A percentile compares a stretch with the other conserved stretches of the same genome.
phyloP scores from a whole-genome alignment of 2,888 invertebrate species.

The Phasia obesa region DNA sequence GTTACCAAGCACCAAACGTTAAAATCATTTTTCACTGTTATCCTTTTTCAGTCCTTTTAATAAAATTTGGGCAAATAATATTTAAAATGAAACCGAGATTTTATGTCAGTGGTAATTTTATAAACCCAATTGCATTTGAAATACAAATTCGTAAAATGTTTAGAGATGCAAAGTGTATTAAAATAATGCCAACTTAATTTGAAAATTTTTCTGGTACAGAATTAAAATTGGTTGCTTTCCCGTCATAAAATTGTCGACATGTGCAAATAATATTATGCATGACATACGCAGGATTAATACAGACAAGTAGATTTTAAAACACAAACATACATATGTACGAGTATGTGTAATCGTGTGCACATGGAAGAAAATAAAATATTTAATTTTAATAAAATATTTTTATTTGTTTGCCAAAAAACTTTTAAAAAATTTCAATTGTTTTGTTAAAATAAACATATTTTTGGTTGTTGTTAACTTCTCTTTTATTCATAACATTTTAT shows the following conservation, averaged over 20 bases:
- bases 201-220: neutral
- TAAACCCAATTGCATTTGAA: neutral
- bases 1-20: neutral
- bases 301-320: neutral
- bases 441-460: neutral
- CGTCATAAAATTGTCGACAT: neutral
- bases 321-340: neutral
- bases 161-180: neutral
- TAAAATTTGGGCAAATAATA: neutral
- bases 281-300: no score
- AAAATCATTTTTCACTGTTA: neutral
- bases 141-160: neutral
- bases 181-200: neutral
- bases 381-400: constrained; percentile 6
- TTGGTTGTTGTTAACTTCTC: neutral
- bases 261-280: constrained; percentile 2
- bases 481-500: no score
- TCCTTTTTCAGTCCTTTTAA: neutral
- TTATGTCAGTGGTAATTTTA: neutral
- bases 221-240: constrained; percentile 15
- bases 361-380: neutral
- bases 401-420: constrained; percentile 12
- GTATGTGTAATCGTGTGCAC: neutral
- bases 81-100: constrained; percentile 2
- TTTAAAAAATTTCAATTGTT: neutral